A percentile compares a stretch with the other conserved stretches of the same genome.
These are phyloP conservation scores for Solenopsis invicta DNA, from an alignment of 1,140 invertebrate genomes.

Conservation along the genomic window DNA sequence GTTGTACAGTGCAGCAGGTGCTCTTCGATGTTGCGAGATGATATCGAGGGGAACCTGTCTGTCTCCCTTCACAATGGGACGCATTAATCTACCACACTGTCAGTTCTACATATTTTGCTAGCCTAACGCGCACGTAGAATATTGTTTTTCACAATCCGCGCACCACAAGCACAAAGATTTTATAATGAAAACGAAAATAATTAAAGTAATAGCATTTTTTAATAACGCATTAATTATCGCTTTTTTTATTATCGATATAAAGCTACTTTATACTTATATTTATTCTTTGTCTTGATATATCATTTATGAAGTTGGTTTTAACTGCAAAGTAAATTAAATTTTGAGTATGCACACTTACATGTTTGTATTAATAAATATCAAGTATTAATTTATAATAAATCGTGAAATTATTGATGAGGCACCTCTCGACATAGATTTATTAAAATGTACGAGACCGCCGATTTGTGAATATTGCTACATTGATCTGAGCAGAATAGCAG, in stretches of 20 bases:
- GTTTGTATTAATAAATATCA: not conserved
- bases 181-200: not conserved
- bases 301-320: not conserved
- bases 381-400: constrained; percentile 33
- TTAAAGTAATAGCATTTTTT: not conserved
- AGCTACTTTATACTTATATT: not conserved
- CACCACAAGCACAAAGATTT: not conserved
- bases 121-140: not conserved
- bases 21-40: constrained; percentile 39
- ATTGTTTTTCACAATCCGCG: not conserved
- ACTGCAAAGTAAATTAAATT: not conserved
- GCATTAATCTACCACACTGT: constrained; percentile 29
- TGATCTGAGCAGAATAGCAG: not conserved
- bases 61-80: not conserved
- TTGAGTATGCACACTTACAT: not conserved
- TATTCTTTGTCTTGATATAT: not conserved
- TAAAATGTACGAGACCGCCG: constrained; percentile 39
- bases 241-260: not conserved
- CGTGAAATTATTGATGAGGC: not conserved
- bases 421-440: constrained; percentile 10
- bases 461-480: not conserved
- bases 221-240: not conserved
- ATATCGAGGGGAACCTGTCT: constrained; percentile 39
- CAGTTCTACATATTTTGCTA: not conserved
- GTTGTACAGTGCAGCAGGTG: constrained; percentile 18